Evolutionary conservation across 2,797 vertebrate genomes (phyloP).

Genomic region (Rhodeus uyekii): DNA sequence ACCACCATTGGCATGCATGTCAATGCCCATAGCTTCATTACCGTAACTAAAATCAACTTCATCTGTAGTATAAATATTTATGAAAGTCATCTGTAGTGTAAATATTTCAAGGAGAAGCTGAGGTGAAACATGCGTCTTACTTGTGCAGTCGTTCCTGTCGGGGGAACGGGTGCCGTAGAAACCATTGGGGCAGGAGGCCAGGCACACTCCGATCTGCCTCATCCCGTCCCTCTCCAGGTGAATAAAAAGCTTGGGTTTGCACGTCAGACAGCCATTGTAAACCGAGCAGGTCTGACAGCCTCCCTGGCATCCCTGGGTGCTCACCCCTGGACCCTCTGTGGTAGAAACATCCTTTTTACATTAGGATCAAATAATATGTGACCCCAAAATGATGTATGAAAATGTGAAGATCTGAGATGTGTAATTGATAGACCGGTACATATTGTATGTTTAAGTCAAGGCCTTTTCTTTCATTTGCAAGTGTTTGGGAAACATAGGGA

Average conservation of each 20-base stretch:
- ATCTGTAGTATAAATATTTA: constrained; percentile 14
- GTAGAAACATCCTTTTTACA: constrained; percentile 28
- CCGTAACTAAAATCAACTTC: not conserved
- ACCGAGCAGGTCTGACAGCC: constrained; percentile 97
- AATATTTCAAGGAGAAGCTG: constrained; percentile 13
- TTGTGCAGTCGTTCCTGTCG: constrained; percentile 96
- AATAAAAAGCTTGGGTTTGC: constrained; percentile 96
- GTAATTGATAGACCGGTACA: not conserved
- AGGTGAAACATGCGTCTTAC: constrained; percentile 75
- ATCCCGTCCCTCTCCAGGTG: constrained; percentile 97
- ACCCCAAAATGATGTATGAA: not conserved
- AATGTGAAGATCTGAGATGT: not conserved
- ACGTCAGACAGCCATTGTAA: constrained; percentile 98
- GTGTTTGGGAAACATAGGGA: not conserved
- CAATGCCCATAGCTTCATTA: not conserved
- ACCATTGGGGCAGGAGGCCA: constrained; percentile 94
- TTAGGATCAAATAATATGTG: constrained; percentile 7
- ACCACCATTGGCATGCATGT: not conserved
- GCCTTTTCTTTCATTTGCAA: not conserved
- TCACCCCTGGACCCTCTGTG: constrained; percentile 87
- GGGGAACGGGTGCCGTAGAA: constrained; percentile 95
- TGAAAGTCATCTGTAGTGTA: constrained; percentile 2
- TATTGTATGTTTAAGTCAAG: not conserved
- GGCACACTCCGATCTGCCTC: constrained; percentile 96
- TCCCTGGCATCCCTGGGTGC: constrained; percentile 88